Base-by-base conservation (phyloP, 37 sponge, comb jelly and placozoan species). In the Bolinopsis microptera region DNA sequence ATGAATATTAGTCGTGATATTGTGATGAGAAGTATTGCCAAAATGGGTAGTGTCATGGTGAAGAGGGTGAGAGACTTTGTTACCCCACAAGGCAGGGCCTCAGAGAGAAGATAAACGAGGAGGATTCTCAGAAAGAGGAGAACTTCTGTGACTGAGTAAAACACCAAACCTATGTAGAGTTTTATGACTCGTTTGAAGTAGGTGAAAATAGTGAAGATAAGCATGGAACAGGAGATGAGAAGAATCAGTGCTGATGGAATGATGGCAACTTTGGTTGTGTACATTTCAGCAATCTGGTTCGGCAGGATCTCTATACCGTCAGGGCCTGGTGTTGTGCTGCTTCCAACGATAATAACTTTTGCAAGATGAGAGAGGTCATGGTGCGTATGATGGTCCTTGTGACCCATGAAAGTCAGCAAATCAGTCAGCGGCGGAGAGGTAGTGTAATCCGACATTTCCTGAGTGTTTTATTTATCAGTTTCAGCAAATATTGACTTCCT, bases 1-100 rank as follows among this genome's bases (percentile, higher is more conserved):
- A 86, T 41, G 90, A 86, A 86, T 24, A 86, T 27, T 23, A 86
- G 41, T 1, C 90, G 90, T 5, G 36, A 86, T 9, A 86, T 38
- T 35, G 90, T 41, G 61, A 86, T 86, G 26, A 86, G 41, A 25
- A 86, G 90, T 9, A 86, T 41, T 41, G 61, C 27, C 16, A 86
- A 34, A 27, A 40, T 23, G 26, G 90, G 90, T 8, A 86, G 90
- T 22, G 35, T 26, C 61, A 86, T 13, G 27, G 48, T 38, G 31
- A 86, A 41, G 30, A 86, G 41, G 26, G 48, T 38, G n/a, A 86
- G 61, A 2, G 61, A 41, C 35, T 86, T 86, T 22, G 61, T 41
- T 9, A 86, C 30, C 5, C 90, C 90, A 40, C 90, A 86, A 3
- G 90, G 90, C 0, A 40, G 8, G 27, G 8, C 26, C 31, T 39